phyloP scores from a whole-genome alignment of 2,888 invertebrate species.

The Ephialtes manifestator region DNA sequence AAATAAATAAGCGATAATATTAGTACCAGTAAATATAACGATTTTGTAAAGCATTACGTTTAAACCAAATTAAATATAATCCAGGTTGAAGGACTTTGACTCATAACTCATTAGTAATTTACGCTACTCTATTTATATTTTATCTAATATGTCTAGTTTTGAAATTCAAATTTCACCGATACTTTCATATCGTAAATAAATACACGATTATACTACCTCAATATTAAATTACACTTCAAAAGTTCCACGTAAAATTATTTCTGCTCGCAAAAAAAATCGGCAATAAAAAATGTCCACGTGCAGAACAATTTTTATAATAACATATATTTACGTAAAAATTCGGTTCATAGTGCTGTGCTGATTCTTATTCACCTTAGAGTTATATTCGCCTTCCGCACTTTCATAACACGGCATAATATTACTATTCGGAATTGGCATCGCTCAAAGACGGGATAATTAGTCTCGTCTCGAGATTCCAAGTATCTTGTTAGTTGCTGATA shows the following conservation, averaged over 20 bases:
- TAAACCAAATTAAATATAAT: not conserved
- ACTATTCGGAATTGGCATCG: conserved; percentile 41
- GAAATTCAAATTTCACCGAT: not conserved
- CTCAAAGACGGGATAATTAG: conserved; percentile 55
- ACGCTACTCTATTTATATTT: not conserved
- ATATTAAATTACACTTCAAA: not conserved
- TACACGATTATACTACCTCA: not conserved
- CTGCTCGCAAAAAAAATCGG: not conserved
- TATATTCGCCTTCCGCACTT: not conserved
- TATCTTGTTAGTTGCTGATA: conserved; percentile 17
- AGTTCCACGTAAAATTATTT: not conserved
- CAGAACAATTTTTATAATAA: not conserved
- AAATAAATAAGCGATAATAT: too few relatives aligned
- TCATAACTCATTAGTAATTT: not conserved
- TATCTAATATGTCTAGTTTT: not conserved
- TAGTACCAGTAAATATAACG: not conserved
- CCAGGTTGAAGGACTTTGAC: not conserved
- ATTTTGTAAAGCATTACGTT: not conserved
- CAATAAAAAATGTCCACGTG: not conserved
- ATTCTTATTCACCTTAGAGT: not conserved
- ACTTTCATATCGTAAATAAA: not conserved
- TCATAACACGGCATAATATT: not conserved
- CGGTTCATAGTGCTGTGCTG: not conserved
- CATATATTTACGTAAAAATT: not conserved
- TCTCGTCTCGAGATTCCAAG: conserved; percentile 18